Base-by-base conservation (phyloP, 2,113 vertebrate species). In the Lontra canadensis region DNA sequence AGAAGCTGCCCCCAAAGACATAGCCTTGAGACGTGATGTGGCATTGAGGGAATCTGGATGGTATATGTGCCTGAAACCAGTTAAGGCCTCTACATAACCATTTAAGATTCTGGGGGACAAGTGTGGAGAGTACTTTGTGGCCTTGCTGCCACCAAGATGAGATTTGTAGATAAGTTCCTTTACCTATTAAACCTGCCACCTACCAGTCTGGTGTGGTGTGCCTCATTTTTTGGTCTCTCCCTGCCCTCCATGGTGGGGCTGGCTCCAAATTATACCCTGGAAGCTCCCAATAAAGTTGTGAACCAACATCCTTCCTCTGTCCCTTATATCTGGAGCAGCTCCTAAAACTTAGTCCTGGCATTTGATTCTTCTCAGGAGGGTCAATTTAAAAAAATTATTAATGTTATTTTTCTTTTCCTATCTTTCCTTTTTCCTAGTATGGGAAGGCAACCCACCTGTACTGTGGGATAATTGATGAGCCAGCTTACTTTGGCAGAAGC, bases 321-420 rank as follows among this genome's bases (percentile, higher is more conserved):
- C 29, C 34, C n/a, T 94, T 81, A 23, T 39, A 74, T 86, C 61
- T 94, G 71, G 95, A 94, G 29, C 12, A 89, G 25, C 18, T 78
- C 25, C 9, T 69, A 90, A 95, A 83, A 80, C 21, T 82, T 81
- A 76, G 31, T 23, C 17, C 29, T 65, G 26, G 21, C 55, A 94
- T 57, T 76, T 21, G 8, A 73, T 90, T 29, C 61, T 7, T 93
- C 91, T 97, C 80, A 88, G 57, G 55, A 88, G 47, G 49, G 20
- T 94, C 80, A 94, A 85, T 83, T 83, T 94, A 94, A 88, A 57
- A n/a, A 65, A 90, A 88, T 86, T n/a, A 55, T 15, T 57, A 36
- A 36, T 31, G 57, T 59, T 73, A 29, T 73, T 92, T 95, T 76
- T 65, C 55, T 65, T 83, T 47, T 23, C 26, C 7, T 95, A 6